Evolutionary conservation across 1,140 invertebrate species (phyloP).

Genomic region (Dendroctonus ponderosae): DNA sequence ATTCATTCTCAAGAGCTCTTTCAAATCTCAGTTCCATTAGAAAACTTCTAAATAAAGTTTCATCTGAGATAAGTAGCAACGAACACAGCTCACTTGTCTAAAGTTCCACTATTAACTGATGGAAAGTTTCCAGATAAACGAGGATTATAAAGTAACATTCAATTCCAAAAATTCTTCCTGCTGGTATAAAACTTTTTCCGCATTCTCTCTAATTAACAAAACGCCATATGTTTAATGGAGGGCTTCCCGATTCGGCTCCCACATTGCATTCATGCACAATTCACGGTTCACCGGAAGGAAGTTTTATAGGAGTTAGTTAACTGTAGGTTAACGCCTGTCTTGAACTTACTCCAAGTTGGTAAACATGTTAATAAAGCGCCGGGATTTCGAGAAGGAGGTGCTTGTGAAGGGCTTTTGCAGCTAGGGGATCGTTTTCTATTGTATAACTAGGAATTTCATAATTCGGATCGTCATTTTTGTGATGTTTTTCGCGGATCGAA

Average conservation of each 20-base stretch:
- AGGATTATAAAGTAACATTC: too few species aligned
- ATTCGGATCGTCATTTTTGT: too few species aligned
- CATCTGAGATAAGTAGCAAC: too few species aligned
- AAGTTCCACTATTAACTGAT: too few species aligned
- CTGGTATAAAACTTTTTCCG: neutral
- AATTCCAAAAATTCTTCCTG: too few species aligned
- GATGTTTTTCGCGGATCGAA: too few species aligned
- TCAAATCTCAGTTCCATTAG: too few species aligned
- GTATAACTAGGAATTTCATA: too few species aligned
- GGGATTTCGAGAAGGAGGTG: slow-evolving; percentile 9
- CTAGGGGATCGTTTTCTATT: too few species aligned
- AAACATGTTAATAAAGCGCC: slow-evolving; percentile 21
- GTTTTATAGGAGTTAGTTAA: slow-evolving; percentile 22
- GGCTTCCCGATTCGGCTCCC: neutral
- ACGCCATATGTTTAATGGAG: slow-evolving; percentile 5
- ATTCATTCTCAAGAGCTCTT: too few species aligned
- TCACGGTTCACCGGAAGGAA: slow-evolving; percentile 18
- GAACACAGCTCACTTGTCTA: too few species aligned
- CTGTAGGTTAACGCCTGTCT: slow-evolving; percentile 23
- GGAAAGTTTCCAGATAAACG: neutral
- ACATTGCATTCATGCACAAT: slow-evolving; percentile 11
- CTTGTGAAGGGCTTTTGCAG: slow-evolving; percentile 6
- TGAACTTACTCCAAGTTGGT: slow-evolving; percentile 19
- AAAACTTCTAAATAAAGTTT: too few species aligned
- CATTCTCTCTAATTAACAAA: slow-evolving; percentile 9